phyloP scores from a whole-genome alignment of 2,888 invertebrate species.

The Noctuana brunneofusca region DNA sequence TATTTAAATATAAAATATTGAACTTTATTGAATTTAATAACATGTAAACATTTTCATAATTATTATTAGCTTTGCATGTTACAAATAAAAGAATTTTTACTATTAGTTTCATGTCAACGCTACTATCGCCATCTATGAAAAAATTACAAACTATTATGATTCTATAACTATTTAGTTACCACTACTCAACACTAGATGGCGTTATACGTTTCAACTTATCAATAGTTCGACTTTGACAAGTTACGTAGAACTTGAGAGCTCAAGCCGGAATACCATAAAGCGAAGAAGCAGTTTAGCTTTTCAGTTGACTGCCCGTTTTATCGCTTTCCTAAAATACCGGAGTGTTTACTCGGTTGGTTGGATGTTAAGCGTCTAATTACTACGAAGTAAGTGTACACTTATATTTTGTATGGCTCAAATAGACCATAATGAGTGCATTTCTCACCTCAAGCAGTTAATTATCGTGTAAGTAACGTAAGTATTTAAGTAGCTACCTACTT shows the following conservation, averaged over 20 bases:
- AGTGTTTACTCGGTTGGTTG: slow-evolving; percentile 51
- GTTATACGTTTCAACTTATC: slow-evolving; percentile 16
- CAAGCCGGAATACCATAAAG: slow-evolving; percentile 40
- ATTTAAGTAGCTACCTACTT: too few species aligned
- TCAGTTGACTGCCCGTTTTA: slow-evolving; percentile 59
- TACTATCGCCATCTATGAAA: slow-evolving; percentile 9
- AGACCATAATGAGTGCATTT: slow-evolving; percentile 24
- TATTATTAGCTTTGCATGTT: neutral
- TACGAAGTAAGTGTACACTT: slow-evolving; percentile 17
- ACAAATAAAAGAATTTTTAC: neutral
- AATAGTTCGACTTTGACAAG: neutral
- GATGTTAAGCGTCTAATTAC: slow-evolving; percentile 47
- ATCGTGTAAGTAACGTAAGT: too few species aligned
- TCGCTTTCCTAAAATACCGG: slow-evolving; percentile 55
- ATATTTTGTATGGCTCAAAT: slow-evolving; percentile 19
- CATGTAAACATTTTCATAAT: too few species aligned
- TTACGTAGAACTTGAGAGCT: neutral
- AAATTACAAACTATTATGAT: neutral
- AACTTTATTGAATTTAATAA: too few species aligned
- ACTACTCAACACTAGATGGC: slow-evolving; percentile 54
- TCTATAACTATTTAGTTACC: neutral
- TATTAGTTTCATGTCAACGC: too few species aligned
- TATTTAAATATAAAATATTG: too few species aligned
- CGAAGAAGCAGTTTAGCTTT: slow-evolving; percentile 48
- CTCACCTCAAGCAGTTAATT: slow-evolving; percentile 36